A percentile compares a stretch with the other conserved stretches of the same genome.
phyloP scores from a whole-genome alignment of 2,888 invertebrate genomes.

The Boloria euphrosyne region DNA sequence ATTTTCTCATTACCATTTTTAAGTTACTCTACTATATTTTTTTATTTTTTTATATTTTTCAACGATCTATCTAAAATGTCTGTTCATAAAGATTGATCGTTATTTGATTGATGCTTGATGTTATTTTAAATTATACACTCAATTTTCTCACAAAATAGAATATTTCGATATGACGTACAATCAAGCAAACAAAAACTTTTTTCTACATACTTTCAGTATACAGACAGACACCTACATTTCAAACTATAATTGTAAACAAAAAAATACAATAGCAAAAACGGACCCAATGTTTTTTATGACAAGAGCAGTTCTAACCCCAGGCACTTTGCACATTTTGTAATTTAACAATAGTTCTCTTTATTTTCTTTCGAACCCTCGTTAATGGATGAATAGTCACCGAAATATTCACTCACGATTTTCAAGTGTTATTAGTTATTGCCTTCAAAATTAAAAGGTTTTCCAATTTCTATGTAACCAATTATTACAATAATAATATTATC shows the following conservation, averaged over 20 bases:
- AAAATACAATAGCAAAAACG: neutral
- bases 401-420: slow-evolving; percentile 7
- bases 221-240: neutral
- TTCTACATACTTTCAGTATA: neutral
- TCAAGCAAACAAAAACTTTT: neutral
- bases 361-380: slow-evolving; percentile 1
- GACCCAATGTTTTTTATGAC: neutral
- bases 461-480: too few species aligned
- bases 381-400: neutral
- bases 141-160: too few species aligned
- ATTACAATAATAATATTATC: too few species aligned
- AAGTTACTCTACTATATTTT: too few species aligned
- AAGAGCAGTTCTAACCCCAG: slow-evolving; percentile 4
- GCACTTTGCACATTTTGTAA: slow-evolving; percentile 6
- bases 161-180: too few species aligned
- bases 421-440: slow-evolving; percentile 1
- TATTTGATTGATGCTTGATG: too few species aligned
- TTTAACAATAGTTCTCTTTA: slow-evolving; percentile 13
- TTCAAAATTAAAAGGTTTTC: slow-evolving; percentile 2
- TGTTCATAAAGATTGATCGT: too few species aligned
- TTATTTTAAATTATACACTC: too few species aligned
- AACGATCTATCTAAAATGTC: too few species aligned
- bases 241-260: neutral
- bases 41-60: too few species aligned
- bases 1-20: too few species aligned